Evolutionary conservation across 1,140 invertebrate genomes (phyloP).

Genomic region (Sogatella furcifera): DNA sequence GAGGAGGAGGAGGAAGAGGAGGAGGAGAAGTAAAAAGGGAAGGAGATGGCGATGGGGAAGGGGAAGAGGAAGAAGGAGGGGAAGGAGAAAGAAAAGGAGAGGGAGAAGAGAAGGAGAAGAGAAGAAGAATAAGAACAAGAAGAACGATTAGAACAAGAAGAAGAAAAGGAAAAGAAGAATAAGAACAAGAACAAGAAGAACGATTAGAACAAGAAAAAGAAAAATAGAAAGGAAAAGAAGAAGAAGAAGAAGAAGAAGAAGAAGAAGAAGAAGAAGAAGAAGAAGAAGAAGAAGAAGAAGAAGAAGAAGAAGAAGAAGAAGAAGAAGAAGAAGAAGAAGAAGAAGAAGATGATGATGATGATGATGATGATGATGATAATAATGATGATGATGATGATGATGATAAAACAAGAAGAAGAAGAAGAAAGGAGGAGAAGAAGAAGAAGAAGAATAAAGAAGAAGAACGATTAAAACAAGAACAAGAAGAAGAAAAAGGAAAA

Average conservation of each 20-base stretch:
- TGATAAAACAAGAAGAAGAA: background rate
- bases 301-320: background rate
- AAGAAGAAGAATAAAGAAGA: background rate
- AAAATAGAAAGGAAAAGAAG: background rate
- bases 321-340: background rate
- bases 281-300: background rate
- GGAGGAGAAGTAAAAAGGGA: no score
- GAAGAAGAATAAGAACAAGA: no score
- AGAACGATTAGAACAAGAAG: no score
- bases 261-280: background rate
- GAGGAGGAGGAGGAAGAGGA: no score
- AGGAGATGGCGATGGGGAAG: no score
- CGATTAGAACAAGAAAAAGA: no score
- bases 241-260: background rate
- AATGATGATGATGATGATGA: background rate
- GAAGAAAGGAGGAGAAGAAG: background rate
- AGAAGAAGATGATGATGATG: background rate
- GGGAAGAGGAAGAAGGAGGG: no score
- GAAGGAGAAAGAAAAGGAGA: no score
- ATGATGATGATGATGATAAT: background rate
- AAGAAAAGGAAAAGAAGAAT: background rate
- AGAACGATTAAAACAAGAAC: background rate
- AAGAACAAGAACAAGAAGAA: no score
- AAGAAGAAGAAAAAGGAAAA: background rate
- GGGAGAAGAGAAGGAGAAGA: no score